Evolutionary conservation across 2,888 invertebrate genomes (phyloP).

Genomic region (Odontocolon sp.): DNA sequence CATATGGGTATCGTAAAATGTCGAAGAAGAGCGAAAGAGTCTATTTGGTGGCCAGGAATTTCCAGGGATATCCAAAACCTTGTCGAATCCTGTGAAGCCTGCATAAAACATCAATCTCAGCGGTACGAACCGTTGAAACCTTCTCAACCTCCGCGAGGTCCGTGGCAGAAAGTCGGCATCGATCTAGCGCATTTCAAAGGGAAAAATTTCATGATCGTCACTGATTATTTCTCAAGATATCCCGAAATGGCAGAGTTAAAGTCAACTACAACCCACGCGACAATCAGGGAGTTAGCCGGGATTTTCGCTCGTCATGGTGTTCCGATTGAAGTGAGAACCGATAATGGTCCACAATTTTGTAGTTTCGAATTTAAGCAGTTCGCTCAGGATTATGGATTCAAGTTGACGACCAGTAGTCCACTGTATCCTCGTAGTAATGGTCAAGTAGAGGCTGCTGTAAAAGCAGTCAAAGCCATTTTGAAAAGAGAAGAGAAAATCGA

Average conservation of each 20-base stretch:
- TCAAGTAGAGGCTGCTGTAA: constrained; percentile 42
- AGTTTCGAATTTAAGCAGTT: not conserved
- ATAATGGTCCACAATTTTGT: constrained; percentile 60
- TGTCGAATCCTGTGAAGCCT: constrained; percentile 58
- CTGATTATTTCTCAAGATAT: constrained; percentile 63
- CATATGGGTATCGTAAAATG: constrained; percentile 65
- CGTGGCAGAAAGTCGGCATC: constrained; percentile 55
- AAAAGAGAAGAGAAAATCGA: constrained; percentile 20
- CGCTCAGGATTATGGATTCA: not conserved
- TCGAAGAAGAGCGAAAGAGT: constrained; percentile 55
- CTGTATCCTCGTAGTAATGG: constrained; percentile 46
- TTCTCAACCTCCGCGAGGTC: constrained; percentile 37
- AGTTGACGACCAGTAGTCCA: constrained; percentile 9
- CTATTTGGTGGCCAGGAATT: constrained; percentile 64
- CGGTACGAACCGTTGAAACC: constrained; percentile 56
- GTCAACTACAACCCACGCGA: constrained; percentile 43
- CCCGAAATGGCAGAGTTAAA: constrained; percentile 39
- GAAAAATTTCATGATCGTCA: constrained; percentile 42
- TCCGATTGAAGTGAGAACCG: constrained; percentile 56
- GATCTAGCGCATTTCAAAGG: constrained; percentile 55
- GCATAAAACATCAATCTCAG: constrained; percentile 52
- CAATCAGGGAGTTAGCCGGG: constrained; percentile 50
- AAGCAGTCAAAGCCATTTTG: not conserved
- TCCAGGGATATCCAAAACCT: constrained; percentile 59
- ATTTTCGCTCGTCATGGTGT: constrained; percentile 65